These are phyloP conservation scores for Elegia similella DNA, from an alignment of 2,888 invertebrate genomes.

Conservation along the genomic window DNA sequence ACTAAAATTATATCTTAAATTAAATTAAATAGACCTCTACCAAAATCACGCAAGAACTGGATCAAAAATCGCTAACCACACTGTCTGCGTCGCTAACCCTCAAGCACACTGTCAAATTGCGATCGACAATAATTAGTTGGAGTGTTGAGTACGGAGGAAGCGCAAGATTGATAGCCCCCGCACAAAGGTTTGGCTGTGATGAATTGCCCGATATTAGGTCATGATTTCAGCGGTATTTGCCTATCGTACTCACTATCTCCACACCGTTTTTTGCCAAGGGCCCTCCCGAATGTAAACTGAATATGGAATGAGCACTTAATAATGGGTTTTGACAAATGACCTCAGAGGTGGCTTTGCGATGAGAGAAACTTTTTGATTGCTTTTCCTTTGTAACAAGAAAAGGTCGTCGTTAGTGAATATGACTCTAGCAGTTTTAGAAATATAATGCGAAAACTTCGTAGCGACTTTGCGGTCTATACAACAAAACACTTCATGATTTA, in stretches of 20 bases:
- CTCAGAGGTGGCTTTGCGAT: not conserved
- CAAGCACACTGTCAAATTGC: slow-evolving; percentile 67
- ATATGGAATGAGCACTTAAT: slow-evolving; percentile 42
- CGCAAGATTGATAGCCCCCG: slow-evolving; percentile 73
- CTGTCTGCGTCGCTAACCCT: slow-evolving; percentile 35
- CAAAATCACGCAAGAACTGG: not conserved
- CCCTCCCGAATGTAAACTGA: slow-evolving; percentile 45
- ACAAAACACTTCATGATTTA: no score
- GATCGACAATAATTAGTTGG: slow-evolving; percentile 76
- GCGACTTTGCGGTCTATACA: no score
- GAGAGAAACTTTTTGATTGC: not conserved
- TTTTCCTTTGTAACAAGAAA: not conserved
- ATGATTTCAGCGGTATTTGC: slow-evolving; percentile 76
- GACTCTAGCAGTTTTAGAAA: no score
- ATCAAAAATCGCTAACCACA: slow-evolving; percentile 47
- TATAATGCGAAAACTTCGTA: no score
- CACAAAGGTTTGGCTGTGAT: slow-evolving; percentile 78
- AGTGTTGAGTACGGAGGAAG: slow-evolving; percentile 71
- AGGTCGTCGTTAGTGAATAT: no score
- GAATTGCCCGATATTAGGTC: slow-evolving; percentile 78
- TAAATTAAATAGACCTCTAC: not conserved
- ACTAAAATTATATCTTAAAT: no score
- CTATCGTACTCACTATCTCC: slow-evolving; percentile 61
- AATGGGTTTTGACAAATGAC: slow-evolving; percentile 36
- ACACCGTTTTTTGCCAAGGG: slow-evolving; percentile 55